Percentiles rank a stretch among this genome's conserved stretches.
phyloP scores from a whole-genome alignment of 2,888 invertebrate genomes.

The Alviniconcha strummeri region DNA sequence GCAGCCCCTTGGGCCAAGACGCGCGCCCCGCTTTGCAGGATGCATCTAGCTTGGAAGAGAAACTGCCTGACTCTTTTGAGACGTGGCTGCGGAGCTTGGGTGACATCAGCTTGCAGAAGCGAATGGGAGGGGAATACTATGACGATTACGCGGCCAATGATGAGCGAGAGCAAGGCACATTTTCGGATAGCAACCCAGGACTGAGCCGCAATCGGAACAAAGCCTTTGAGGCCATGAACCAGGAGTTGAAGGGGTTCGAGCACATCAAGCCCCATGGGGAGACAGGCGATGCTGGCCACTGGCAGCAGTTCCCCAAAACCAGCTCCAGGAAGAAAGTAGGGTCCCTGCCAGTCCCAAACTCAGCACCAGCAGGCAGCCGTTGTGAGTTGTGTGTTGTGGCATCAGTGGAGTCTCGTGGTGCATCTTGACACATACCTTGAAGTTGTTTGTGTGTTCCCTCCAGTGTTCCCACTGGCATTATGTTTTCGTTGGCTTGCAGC shows the following conservation, averaged over 20 bases:
- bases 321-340: slow-evolving; percentile 24
- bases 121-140: slow-evolving; percentile 37
- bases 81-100: background rate
- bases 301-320: slow-evolving; percentile 9
- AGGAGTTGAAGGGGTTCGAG: slow-evolving; percentile 49
- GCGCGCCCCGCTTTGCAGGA: background rate
- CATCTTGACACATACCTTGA: background rate
- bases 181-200: slow-evolving; percentile 1
- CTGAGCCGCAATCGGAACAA: slow-evolving; percentile 60
- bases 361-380: background rate
- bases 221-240: slow-evolving; percentile 54
- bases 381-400: slow-evolving; percentile 25
- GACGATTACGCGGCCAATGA: slow-evolving; percentile 42
- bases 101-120: slow-evolving; percentile 22
- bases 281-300: slow-evolving; percentile 7
- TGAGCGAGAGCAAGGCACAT: slow-evolving; percentile 33
- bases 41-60: background rate
- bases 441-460: background rate
- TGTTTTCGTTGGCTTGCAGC: no score
- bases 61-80: background rate
- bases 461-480: background rate
- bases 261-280: slow-evolving; percentile 30
- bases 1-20: background rate
- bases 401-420: background rate
- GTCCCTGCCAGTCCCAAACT: background rate